phyloP scores from a whole-genome alignment of 2,888 invertebrate genomes.

The Drymonia ruficornis region DNA sequence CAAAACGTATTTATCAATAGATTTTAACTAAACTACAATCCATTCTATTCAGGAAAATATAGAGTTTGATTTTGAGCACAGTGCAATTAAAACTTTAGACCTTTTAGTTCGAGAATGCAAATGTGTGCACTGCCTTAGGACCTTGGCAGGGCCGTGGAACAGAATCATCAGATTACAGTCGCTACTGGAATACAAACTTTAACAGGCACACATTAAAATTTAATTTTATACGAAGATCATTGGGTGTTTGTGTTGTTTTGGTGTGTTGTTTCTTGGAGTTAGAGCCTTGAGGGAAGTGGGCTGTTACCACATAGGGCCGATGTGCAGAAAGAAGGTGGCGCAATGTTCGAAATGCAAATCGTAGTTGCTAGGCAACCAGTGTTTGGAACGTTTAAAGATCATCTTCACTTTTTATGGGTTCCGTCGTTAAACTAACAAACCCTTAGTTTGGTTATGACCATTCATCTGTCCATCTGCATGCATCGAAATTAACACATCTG shows the following conservation, averaged over 20 bases:
- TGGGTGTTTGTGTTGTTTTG: constrained; percentile 40
- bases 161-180: constrained; percentile 62
- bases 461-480: too few species aligned
- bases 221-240: constrained; percentile 18
- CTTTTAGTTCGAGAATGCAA: constrained; percentile 48
- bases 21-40: constrained; percentile 10
- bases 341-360: constrained; percentile 56
- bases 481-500: too few species aligned
- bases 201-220: constrained; percentile 6
- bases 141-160: constrained; percentile 72
- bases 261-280: constrained; percentile 48
- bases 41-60: constrained; percentile 15
- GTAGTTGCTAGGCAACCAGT: constrained; percentile 55
- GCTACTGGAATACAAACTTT: constrained; percentile 32
- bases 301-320: constrained; percentile 79
- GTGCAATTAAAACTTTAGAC: constrained; percentile 39
- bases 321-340: constrained; percentile 74
- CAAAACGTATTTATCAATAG: constrained; percentile 35
- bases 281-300: constrained; percentile 81
- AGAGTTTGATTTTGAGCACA: constrained; percentile 34
- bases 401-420: too few species aligned
- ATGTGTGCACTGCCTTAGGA: constrained; percentile 71
- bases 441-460: too few species aligned
- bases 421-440: too few species aligned
- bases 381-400: constrained; percentile 13